Evolutionary conservation across 2,888 invertebrate species (phyloP).

Genomic region (Diabrotica balteata): DNA sequence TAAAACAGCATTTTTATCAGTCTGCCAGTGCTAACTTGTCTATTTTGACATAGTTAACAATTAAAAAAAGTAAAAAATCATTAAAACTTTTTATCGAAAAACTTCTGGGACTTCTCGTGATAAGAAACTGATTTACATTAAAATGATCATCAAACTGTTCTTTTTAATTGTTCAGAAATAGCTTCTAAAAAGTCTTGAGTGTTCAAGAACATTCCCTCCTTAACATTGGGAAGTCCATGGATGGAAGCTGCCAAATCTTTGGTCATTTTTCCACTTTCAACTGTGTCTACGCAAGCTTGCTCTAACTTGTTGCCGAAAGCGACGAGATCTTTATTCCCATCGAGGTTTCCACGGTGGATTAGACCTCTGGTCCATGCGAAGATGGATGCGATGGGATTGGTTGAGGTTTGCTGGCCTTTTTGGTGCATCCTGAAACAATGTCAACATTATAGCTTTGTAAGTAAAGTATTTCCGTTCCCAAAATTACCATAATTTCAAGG

Average conservation of each 20-base stretch:
- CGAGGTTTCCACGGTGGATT: constrained; percentile 82
- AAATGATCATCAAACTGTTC: constrained; percentile 41
- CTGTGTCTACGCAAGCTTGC: constrained; percentile 82
- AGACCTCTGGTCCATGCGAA: constrained; percentile 91
- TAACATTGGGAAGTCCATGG: constrained; percentile 81
- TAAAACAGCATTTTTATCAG: too few relatives aligned
- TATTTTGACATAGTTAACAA: too few relatives aligned
- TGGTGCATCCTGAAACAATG: constrained; percentile 76
- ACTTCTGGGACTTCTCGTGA: background rate
- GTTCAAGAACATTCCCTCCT: constrained; percentile 81
- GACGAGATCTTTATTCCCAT: constrained; percentile 76
- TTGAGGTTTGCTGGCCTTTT: constrained; percentile 85
- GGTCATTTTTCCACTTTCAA: constrained; percentile 85
- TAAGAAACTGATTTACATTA: too few relatives aligned
- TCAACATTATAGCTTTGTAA: too few relatives aligned
- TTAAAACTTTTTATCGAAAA: background rate
- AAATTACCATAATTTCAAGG: too few relatives aligned
- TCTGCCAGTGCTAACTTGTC: too few relatives aligned
- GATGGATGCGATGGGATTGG: constrained; percentile 90
- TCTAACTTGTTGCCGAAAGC: constrained; percentile 77
- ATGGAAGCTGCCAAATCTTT: constrained; percentile 86
- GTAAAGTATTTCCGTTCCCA: too few relatives aligned
- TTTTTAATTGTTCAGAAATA: constrained; percentile 75
- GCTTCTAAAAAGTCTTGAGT: constrained; percentile 88
- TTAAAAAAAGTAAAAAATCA: too few relatives aligned